Evolutionary conservation across 2,888 invertebrate genomes (phyloP).

Genomic region (Chironomus tentans): DNA sequence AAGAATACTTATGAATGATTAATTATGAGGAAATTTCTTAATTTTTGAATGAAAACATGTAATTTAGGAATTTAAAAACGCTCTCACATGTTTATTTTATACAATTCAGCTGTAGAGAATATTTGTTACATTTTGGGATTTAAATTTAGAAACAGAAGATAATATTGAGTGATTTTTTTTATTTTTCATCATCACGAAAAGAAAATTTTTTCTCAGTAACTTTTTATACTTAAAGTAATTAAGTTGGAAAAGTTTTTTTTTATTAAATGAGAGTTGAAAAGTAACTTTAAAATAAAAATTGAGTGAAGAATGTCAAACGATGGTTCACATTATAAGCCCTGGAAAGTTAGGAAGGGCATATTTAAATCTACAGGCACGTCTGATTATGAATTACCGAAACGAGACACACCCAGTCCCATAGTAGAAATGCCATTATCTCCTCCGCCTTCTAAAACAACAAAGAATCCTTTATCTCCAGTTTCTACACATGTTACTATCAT

Average conservation of each 20-base stretch:
- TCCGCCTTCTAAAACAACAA: slow-evolving; percentile 30
- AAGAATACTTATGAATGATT: no score
- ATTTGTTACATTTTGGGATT: not conserved
- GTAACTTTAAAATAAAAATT: not conserved
- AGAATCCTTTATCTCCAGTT: slow-evolving; percentile 27
- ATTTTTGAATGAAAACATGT: no score
- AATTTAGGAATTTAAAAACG: no score
- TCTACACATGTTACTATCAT: slow-evolving; percentile 32
- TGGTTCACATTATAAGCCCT: slow-evolving; percentile 58
- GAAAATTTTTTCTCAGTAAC: no score
- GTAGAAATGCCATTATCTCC: slow-evolving; percentile 43
- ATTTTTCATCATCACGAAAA: no score
- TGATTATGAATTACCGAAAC: slow-evolving; percentile 37
- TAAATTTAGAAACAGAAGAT: slow-evolving; percentile 8
- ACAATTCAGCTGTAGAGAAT: no score
- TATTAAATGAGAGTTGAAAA: not conserved
- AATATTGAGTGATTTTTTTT: not conserved
- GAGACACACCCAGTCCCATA: slow-evolving; percentile 41
- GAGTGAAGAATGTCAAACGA: slow-evolving; percentile 37
- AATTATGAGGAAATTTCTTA: no score
- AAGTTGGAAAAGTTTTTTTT: not conserved
- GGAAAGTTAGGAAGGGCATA: slow-evolving; percentile 60
- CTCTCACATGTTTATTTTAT: no score
- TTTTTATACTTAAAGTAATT: no score
- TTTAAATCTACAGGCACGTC: slow-evolving; percentile 44